Conservation (phyloP, 2,797 vertebrate species). For the Rhinophrynus dorsalis region DNA sequence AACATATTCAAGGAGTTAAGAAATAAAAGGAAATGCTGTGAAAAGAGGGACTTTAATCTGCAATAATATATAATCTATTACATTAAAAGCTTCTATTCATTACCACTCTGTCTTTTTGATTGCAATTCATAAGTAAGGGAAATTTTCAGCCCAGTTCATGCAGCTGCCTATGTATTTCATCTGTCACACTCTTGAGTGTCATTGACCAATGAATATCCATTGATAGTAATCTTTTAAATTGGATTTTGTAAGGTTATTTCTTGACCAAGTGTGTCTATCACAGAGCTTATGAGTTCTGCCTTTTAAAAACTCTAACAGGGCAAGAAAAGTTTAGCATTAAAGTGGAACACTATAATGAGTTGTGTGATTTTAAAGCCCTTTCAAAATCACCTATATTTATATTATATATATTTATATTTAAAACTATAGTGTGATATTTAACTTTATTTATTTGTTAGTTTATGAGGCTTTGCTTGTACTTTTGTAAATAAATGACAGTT, state of each 20-base stretch:
- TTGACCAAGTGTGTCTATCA: not conserved
- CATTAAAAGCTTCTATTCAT: constrained; percentile 5
- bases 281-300: not conserved
- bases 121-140: not conserved
- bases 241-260: not conserved
- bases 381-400: too few species aligned
- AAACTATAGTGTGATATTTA: too few species aligned
- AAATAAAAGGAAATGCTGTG: too few species aligned
- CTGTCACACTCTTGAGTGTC: not conserved
- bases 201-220: constrained; percentile 18
- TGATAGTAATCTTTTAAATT: constrained; percentile 10
- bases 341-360: too few species aligned
- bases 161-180: constrained; percentile 15
- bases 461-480: too few species aligned
- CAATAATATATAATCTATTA: not conserved
- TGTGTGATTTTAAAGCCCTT: too few species aligned
- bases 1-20: too few species aligned
- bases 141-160: not conserved
- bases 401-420: too few species aligned
- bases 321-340: constrained; percentile 10
- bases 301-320: not conserved
- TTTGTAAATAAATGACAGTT: too few species aligned
- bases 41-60: not conserved
- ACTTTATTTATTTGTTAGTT: too few species aligned
- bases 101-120: not conserved